phyloP scores from a whole-genome alignment of 1,140 invertebrate genomes.

The Aphis gossypii region DNA sequence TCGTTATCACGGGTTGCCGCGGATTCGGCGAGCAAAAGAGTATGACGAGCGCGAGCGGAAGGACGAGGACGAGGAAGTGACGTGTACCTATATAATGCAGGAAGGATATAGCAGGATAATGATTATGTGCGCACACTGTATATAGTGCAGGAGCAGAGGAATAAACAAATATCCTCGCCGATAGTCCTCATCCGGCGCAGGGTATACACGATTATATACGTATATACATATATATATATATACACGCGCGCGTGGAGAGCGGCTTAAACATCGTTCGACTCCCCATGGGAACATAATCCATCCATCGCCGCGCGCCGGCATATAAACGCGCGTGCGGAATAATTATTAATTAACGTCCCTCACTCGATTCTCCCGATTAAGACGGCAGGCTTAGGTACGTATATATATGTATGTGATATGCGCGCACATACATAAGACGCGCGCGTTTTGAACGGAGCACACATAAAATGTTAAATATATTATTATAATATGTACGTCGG shows the following conservation, averaged over 20 bases:
- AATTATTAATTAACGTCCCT: slow-evolving; percentile 56
- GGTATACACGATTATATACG: not conserved
- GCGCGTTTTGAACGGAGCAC: not conserved
- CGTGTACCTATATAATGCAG: not conserved
- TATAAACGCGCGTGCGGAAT: not conserved
- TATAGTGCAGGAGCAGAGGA: not conserved
- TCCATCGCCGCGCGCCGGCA: not conserved
- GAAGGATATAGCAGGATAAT: not conserved
- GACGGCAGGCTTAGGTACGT: not conserved
- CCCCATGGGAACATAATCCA: slow-evolving; percentile 52
- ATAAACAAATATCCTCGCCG: slow-evolving; percentile 27
- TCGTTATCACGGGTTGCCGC: slow-evolving; percentile 25
- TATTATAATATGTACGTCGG: not conserved
- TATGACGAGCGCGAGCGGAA: not conserved
- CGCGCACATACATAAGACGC: not conserved
- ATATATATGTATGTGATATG: not conserved
- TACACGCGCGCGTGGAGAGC: not conserved
- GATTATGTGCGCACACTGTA: not conserved
- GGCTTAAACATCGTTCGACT: not conserved
- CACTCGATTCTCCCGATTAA: slow-evolving; percentile 11
- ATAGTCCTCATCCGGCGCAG: not conserved
- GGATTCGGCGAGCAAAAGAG: not conserved
- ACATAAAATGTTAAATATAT: not conserved
- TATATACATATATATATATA: not conserved
- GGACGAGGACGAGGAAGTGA: not conserved